Evolutionary conservation across 1,140 invertebrate genomes (phyloP).

Genomic region (Spodoptera frugiperda): DNA sequence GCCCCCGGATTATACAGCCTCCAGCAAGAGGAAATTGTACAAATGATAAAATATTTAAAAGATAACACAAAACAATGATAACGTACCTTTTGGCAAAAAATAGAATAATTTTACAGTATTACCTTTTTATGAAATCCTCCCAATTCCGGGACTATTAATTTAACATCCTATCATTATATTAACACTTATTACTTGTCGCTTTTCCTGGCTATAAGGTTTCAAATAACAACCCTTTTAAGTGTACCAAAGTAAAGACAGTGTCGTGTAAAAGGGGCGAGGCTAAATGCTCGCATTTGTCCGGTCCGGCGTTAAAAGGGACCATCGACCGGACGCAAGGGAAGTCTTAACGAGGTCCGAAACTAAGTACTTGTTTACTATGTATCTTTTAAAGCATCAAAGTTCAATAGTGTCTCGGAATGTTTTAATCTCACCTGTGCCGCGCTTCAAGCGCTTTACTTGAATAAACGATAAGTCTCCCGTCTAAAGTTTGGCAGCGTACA

Average conservation of each 20-base stretch:
- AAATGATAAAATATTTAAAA: too few relatives aligned
- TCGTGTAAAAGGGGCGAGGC: slow-evolving; percentile 43
- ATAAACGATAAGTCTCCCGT: slow-evolving; percentile 17
- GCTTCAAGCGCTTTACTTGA: slow-evolving; percentile 11
- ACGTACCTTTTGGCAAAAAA: too few relatives aligned
- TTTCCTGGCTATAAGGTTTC: slow-evolving; percentile 36
- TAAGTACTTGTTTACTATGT: background rate
- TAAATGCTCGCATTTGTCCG: slow-evolving; percentile 53
- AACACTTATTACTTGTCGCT: slow-evolving; percentile 43
- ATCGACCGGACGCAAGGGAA: slow-evolving; percentile 34
- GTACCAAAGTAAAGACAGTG: slow-evolving; percentile 31
- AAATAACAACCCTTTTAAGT: slow-evolving; percentile 50
- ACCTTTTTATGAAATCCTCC: background rate
- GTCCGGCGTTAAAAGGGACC: slow-evolving; percentile 46
- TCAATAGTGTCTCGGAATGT: slow-evolving; percentile 10
- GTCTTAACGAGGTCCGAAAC: slow-evolving; percentile 39
- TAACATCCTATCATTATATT: background rate
- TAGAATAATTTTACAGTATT: too few relatives aligned
- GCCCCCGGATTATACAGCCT: too few relatives aligned
- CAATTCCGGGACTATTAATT: background rate
- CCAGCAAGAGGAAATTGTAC: too few relatives aligned
- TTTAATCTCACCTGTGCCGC: slow-evolving; percentile 7
- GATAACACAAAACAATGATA: too few relatives aligned
- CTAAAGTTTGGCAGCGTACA: slow-evolving; percentile 17
- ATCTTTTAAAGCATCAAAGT: slow-evolving; percentile 6